A percentile compares a stretch with the other conserved stretches of the same genome.
Conservation (phyloP, 1,140 invertebrate genomes). For the Leptinotarsa lineolata region DNA sequence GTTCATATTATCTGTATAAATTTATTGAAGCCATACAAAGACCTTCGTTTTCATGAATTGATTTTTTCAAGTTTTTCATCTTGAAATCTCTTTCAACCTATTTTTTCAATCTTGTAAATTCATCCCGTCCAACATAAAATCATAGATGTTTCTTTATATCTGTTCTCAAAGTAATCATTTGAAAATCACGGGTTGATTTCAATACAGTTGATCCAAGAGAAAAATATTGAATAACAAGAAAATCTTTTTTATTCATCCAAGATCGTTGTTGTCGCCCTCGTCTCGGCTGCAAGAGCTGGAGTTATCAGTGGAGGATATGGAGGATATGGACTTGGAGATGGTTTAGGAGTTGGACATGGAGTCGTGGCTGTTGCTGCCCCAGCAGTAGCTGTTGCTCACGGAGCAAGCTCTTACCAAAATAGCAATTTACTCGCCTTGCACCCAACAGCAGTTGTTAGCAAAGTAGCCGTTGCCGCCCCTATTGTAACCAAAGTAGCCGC, state of each 20-base stretch:
- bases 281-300: slow-evolving; percentile 32
- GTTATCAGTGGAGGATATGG: slow-evolving; percentile 27
- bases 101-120: too few relatives aligned
- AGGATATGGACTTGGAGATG: slow-evolving; percentile 9
- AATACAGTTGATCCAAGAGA: too few relatives aligned
- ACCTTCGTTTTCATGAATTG: too few relatives aligned
- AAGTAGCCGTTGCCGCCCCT: slow-evolving; percentile 39
- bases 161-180: neutral
- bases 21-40: too few relatives aligned
- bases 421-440: slow-evolving; percentile 35
- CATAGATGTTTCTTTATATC: neutral
- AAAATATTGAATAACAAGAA: neutral
- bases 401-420: slow-evolving; percentile 39
- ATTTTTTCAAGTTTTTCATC: too few relatives aligned
- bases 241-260: neutral
- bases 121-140: too few relatives aligned
- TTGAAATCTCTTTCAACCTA: too few relatives aligned
- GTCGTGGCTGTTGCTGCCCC: slow-evolving; percentile 30
- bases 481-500: slow-evolving; percentile 30
- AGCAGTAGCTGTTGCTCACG: slow-evolving; percentile 34
- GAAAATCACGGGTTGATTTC: too few relatives aligned
- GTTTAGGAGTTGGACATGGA: neutral
- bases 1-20: neutral
- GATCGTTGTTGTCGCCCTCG: slow-evolving; percentile 30
- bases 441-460: slow-evolving; percentile 37